phyloP scores from a whole-genome alignment of 2,888 invertebrate genomes.

The Ditula angustiorana region DNA sequence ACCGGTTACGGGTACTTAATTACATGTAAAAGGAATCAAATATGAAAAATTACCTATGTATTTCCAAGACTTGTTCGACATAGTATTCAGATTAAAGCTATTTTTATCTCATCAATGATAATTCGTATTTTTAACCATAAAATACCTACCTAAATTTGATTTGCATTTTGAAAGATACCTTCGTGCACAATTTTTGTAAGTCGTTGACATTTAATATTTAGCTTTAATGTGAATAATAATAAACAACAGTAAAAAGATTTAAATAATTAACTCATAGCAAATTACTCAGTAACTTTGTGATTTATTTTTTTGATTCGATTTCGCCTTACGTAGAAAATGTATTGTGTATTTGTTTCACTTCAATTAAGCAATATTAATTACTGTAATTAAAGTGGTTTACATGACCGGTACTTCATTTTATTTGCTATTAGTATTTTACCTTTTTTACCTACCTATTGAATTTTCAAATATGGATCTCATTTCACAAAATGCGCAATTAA shows the following conservation, averaged over 20 bases:
- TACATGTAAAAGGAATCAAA: neutral
- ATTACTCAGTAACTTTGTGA: slow-evolving; percentile 31
- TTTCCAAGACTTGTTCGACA: slow-evolving; percentile 12
- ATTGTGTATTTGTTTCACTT: slow-evolving; percentile 79
- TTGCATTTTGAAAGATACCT: slow-evolving; percentile 18
- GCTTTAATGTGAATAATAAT: slow-evolving; percentile 52
- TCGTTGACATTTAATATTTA: slow-evolving; percentile 35
- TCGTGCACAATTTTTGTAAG: slow-evolving; percentile 29
- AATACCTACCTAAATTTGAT: slow-evolving; percentile 25
- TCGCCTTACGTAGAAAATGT: slow-evolving; percentile 67
- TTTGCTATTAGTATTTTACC: slow-evolving; percentile 38
- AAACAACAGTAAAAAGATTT: slow-evolving; percentile 15
- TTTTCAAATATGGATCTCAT: too few relatives aligned
- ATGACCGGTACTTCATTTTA: slow-evolving; percentile 56
- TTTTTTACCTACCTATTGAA: too few relatives aligned
- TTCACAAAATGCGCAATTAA: too few relatives aligned
- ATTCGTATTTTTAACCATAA: slow-evolving; percentile 25
- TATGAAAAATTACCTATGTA: neutral
- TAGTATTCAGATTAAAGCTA: slow-evolving; percentile 40
- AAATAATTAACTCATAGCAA: slow-evolving; percentile 30
- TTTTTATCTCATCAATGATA: slow-evolving; percentile 33
- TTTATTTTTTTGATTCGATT: slow-evolving; percentile 36
- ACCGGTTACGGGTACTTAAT: slow-evolving; percentile 42
- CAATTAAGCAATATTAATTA: slow-evolving; percentile 83
- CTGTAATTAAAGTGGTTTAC: slow-evolving; percentile 78